Evolutionary conservation across 2,888 invertebrate genomes (phyloP).

Genomic region (Pammene aurita): DNA sequence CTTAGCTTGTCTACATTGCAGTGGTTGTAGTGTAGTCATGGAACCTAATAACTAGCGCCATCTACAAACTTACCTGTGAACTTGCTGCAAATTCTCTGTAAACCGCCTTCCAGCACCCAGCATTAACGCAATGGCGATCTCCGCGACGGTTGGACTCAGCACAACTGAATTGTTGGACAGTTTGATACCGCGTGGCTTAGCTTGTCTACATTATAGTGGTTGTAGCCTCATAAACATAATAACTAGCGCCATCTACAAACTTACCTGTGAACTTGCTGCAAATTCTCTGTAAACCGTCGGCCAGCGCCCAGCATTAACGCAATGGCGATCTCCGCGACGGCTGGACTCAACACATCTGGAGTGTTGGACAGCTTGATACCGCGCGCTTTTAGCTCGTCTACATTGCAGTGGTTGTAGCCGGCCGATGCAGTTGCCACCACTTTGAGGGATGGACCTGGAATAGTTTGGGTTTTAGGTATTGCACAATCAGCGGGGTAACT

Average conservation of each 20-base stretch:
- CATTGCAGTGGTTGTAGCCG: constrained; percentile 93
- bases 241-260: too few relatives aligned
- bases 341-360: constrained; percentile 88
- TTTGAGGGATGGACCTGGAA: constrained; percentile 87
- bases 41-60: too few relatives aligned
- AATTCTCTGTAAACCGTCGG: constrained; percentile 90
- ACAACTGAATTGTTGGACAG: too few relatives aligned
- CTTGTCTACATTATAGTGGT: too few relatives aligned
- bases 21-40: too few relatives aligned
- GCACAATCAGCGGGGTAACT: too few relatives aligned
- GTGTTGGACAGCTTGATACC: constrained; percentile 92
- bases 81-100: too few relatives aligned
- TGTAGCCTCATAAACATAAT: constrained; percentile 84
- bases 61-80: constrained; percentile 82
- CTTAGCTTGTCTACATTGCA: too few relatives aligned
- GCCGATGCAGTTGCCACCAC: constrained; percentile 93
- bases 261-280: constrained; percentile 86
- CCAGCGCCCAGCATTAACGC: constrained; percentile 89
- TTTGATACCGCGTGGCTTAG: too few relatives aligned
- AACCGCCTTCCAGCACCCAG: too few relatives aligned
- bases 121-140: too few relatives aligned
- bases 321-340: constrained; percentile 93
- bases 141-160: too few relatives aligned
- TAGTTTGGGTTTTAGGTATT: background rate
- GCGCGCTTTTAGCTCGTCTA: constrained; percentile 87